Evolutionary conservation across 2,888 invertebrate species (phyloP).

Genomic region (Morinoia aosen): DNA sequence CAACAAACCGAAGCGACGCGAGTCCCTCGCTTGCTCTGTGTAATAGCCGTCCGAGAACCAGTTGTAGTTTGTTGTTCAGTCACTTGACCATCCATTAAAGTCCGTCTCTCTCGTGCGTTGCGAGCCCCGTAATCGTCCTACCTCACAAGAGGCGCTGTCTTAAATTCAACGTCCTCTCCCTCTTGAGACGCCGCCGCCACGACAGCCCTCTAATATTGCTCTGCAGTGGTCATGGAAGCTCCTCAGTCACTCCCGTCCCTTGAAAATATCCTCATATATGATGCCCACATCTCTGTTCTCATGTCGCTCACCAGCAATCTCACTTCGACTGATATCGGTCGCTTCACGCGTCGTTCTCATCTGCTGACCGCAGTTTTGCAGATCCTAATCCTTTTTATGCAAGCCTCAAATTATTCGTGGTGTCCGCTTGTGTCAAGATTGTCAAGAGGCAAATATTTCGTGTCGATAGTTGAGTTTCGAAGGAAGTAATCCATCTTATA

Average conservation of each 20-base stretch:
- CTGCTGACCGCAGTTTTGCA: background rate
- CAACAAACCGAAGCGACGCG: background rate
- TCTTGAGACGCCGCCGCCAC: background rate
- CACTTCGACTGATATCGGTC: background rate
- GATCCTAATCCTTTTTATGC: too few relatives aligned
- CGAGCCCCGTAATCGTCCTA: background rate
- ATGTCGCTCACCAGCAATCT: background rate
- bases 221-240: background rate
- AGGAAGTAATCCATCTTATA: background rate
- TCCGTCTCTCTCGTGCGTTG: background rate
- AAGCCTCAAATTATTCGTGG: background rate
- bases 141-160: background rate
- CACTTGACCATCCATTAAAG: background rate
- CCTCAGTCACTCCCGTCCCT: background rate
- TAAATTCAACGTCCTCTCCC: background rate
- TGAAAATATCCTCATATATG: background rate
- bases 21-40: background rate
- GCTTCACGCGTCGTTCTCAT: background rate
- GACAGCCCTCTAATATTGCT: background rate
- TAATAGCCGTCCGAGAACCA: background rate
- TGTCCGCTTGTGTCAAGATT: background rate
- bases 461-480: background rate
- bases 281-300: background rate
- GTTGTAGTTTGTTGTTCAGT: background rate
- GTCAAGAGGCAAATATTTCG: background rate